Conservation (phyloP, 1,140 invertebrate species). For the Stenopsyche tienmushanensis region DNA sequence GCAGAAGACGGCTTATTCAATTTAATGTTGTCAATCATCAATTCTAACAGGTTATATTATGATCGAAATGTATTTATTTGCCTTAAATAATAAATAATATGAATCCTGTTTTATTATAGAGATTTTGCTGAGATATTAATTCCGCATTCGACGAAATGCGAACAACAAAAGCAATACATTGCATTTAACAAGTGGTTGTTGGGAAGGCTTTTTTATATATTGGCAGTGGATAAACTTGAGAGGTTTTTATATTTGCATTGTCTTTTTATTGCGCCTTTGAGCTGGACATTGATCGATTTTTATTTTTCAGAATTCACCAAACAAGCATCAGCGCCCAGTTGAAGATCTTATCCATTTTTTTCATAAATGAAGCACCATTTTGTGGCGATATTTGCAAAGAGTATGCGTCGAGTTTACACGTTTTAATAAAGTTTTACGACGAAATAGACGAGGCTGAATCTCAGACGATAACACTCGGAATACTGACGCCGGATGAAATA, state of each 20-base stretch:
- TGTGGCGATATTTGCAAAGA: conserved; percentile 52
- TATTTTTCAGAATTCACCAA: conserved; percentile 52
- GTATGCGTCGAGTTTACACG: conserved; percentile 44
- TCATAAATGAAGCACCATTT: conserved; percentile 52
- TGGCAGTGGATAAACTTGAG: conserved; percentile 53
- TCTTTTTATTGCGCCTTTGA: background rate
- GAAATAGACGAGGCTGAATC: background rate
- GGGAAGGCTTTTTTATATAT: conserved; percentile 58
- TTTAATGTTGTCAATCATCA: conserved; percentile 54
- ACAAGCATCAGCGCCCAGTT: conserved; percentile 55
- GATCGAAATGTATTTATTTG: background rate
- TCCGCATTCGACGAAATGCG: conserved; percentile 46
- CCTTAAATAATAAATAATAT: conserved; percentile 24
- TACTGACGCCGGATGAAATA: conserved; percentile 44
- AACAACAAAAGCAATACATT: conserved; percentile 53
- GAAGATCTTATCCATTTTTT: conserved; percentile 55
- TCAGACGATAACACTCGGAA: background rate
- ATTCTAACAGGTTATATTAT: conserved; percentile 48
- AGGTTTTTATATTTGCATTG: conserved; percentile 40
- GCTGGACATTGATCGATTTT: background rate
- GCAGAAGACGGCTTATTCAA: conserved; percentile 52
- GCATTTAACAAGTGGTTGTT: conserved; percentile 60
- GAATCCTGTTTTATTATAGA: conserved; percentile 44
- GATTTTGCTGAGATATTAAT: conserved; percentile 57
- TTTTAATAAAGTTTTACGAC: background rate